Evolutionary conservation across 2,797 vertebrate genomes (phyloP), one percentile per base, ranked within the genome.

Genomic region (Luscinia megarhynchos): DNA sequence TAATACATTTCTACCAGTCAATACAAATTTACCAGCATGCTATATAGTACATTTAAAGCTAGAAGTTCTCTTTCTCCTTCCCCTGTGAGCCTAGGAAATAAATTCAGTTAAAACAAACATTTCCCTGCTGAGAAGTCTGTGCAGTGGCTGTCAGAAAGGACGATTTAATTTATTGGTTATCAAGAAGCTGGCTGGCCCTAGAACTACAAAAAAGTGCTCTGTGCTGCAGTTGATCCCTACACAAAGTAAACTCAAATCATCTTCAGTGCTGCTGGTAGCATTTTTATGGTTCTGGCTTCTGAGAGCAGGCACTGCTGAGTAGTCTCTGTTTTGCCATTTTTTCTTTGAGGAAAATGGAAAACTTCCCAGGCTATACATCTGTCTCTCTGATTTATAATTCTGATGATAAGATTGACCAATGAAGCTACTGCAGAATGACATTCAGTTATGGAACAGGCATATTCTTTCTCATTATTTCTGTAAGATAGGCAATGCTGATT

Each of bases 91-190:
- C 84, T 57, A 38, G 73, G 48, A 92, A 94, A 93, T 89, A 94
- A 89, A 94, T 89, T 87, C 62, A 59, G 26, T 90, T 85, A 91
- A 91, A 87, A 79, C 82, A 90, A 92, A 84, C 34, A 67, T 93
- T 93, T 87, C 66, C 62, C 83, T 87, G 55, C 79, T 84, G 87
- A 92, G 63, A 89, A 81, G 38, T 34, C 61, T 83, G 75, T 41
- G 23, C 72, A 91, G 45, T 80, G 89, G 64, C 58, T 88, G 80
- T 95, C 92, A 92, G 61, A 82, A 81, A 94, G 72, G 81, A 88
- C 55, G 1, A 84, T 88, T 93, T 94, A 94, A 95, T 90, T 94
- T 93, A 84, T 79, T 61, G 59, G 63, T 79, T 84, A 72, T 72
- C 73, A 78, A 86, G 57, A 68, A 84, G 29, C 30, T 91, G 88